phyloP scores from a whole-genome alignment of 1,140 invertebrate species.

The Drosophila obscura region DNA sequence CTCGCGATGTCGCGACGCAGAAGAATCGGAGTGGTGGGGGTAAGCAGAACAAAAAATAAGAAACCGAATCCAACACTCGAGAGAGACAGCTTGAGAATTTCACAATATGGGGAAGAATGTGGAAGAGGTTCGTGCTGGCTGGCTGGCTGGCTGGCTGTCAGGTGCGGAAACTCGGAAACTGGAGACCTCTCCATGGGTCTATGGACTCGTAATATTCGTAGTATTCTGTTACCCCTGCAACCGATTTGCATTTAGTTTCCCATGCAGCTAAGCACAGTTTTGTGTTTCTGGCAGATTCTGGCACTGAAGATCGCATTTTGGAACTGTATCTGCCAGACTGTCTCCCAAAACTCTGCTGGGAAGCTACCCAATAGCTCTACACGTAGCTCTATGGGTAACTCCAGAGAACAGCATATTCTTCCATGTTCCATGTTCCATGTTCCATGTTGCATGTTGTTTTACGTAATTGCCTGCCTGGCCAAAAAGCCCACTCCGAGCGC shows the following conservation, averaged over 20 bases:
- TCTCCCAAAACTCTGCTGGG: neutral
- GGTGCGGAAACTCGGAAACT: conserved; percentile 37
- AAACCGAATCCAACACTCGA: conserved; percentile 49
- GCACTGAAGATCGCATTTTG: too few species aligned
- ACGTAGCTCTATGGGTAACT: too few species aligned
- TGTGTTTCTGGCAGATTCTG: too few species aligned
- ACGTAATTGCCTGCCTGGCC: conserved; percentile 35
- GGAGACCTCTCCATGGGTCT: too few species aligned
- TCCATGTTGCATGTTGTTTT: conserved; percentile 39
- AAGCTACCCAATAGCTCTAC: too few species aligned
- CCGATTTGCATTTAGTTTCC: too few species aligned
- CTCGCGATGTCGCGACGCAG: neutral
- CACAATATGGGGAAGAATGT: conserved; percentile 27
- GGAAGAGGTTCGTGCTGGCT: conserved; percentile 39
- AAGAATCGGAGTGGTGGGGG: neutral
- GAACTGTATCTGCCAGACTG: too few species aligned
- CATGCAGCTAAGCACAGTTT: too few species aligned
- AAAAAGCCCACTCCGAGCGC: neutral
- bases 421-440: neutral
- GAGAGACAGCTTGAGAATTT: conserved; percentile 52
- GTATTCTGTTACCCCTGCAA: too few species aligned
- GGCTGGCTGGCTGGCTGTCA: conserved; percentile 19
- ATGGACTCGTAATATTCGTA: too few species aligned
- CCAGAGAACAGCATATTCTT: too few species aligned
- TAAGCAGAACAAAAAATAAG: neutral